A percentile compares a stretch with the other conserved stretches of the same genome.
Conservation (phyloP, 2,113 vertebrate genomes). For the Sturnus vulgaris region DNA sequence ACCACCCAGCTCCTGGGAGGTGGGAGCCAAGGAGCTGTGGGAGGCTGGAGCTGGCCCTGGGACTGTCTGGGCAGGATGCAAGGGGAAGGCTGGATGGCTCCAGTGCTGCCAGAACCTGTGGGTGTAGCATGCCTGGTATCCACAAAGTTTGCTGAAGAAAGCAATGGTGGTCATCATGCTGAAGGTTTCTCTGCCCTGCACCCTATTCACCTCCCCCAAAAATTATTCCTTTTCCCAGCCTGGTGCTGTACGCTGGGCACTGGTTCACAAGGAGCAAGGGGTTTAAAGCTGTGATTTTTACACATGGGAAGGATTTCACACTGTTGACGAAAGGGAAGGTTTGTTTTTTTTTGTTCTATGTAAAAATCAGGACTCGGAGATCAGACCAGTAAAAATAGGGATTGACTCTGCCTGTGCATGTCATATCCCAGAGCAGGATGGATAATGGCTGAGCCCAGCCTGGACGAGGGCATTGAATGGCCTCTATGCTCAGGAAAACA, state of each 20-base stretch:
- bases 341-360: not conserved
- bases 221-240: not conserved
- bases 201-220: fast-evolving
- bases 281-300: not conserved
- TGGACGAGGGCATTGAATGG: not conserved
- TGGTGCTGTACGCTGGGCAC: not conserved
- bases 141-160: not conserved
- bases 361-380: not conserved
- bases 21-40: not conserved
- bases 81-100: not conserved
- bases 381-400: not conserved
- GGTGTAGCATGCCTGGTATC: no score
- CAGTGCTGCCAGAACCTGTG: not conserved
- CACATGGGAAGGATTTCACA: not conserved
- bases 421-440: not conserved
- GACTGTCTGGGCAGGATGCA: not conserved
- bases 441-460: not conserved
- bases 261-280: not conserved
- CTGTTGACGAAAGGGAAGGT: not conserved
- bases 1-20: not conserved
- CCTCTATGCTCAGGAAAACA: not conserved
- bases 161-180: not conserved
- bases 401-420: not conserved
- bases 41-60: not conserved
- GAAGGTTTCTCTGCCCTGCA: not conserved